Evolutionary conservation across 2,797 vertebrate species (phyloP), one percentile per base, ranked within the genome.

Genomic region (Hozukius guyotensis): DNA sequence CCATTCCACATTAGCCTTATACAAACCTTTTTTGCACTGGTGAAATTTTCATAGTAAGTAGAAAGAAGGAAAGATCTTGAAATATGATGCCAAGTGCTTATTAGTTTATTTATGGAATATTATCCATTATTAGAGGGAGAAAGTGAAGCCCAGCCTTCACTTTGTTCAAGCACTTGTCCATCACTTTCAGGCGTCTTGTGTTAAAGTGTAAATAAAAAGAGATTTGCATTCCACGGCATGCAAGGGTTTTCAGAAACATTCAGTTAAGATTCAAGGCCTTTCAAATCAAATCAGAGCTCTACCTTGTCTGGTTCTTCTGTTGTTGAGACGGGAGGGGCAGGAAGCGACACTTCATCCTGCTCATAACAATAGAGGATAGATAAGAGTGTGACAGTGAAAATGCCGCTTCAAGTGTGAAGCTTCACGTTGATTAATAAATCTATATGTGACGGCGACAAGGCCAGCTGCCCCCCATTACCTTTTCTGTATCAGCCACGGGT

Each of bases 21-120:
- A 59, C 34, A 82, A 79, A 79, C 60, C 2, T 36, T 57, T 79
- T 94, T 95, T 90, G 78, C 94, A 96, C 95, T 96, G 96, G 95
- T 96, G 95, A 96, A 93, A 94, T 84, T 82, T 87, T 92, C 69
- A 85, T 3, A 78, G 42, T 20, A 71, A 71, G 72, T 32, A 75
- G 70, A 59, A 65, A 82, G 53, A 77, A 76, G 34, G 14, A 24
- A 34, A 72, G 32, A 20, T 76, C 9, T 62, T 59, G 57, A 85
- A 87, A 80, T 52, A 66, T 38, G 72, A 81, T 53, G 53, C 5
- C 36, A 83, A 82, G 87, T 88, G 80, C 82, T 75, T 46, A 5
- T 55, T 36, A 75, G n/a, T 22, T 59, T 29, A 22, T 75, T 74
- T 16, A 22, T 20, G 9, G 9, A 25, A n/a, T 20, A 62, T 3